Evolutionary conservation across 2,113 vertebrate genomes (phyloP).

Genomic region (Rhinichthys klamathensis): DNA sequence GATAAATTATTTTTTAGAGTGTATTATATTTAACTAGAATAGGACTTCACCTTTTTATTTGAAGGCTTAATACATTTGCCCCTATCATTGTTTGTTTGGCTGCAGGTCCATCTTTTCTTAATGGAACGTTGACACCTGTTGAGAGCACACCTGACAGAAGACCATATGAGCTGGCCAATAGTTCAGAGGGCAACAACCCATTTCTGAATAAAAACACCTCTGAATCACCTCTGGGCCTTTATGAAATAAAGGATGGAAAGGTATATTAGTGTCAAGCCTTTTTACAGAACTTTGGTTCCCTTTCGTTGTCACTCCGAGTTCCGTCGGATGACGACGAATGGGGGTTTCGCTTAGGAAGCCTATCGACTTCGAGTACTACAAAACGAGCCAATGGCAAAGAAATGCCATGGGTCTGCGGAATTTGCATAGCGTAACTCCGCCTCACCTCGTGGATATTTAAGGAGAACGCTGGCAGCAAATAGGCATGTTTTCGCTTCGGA

Average conservation of each 20-base stretch:
- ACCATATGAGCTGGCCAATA: neutral
- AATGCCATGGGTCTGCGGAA: no score
- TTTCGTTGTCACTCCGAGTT: no score
- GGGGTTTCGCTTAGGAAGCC: no score
- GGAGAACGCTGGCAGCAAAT: no score
- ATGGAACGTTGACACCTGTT: neutral
- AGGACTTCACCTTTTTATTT: neutral
- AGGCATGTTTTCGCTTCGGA: no score
- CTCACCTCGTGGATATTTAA: no score
- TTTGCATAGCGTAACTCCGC: no score
- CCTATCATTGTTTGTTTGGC: neutral
- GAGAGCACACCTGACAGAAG: neutral
- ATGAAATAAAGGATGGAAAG: neutral
- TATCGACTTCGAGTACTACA: no score
- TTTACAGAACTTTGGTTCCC: neutral
- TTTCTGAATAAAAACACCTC: no score
- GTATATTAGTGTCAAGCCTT: neutral
- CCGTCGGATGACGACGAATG: no score
- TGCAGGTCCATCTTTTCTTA: conserved; percentile 5
- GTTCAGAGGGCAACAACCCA: neutral
- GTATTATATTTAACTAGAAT: neutral
- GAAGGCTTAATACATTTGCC: neutral
- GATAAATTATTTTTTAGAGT: no score
- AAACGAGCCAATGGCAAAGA: no score
- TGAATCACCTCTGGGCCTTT: neutral